These are phyloP conservation scores for Meloidogyne hapla DNA, from an alignment of 1,140 invertebrate species.

Conservation along the genomic window DNA sequence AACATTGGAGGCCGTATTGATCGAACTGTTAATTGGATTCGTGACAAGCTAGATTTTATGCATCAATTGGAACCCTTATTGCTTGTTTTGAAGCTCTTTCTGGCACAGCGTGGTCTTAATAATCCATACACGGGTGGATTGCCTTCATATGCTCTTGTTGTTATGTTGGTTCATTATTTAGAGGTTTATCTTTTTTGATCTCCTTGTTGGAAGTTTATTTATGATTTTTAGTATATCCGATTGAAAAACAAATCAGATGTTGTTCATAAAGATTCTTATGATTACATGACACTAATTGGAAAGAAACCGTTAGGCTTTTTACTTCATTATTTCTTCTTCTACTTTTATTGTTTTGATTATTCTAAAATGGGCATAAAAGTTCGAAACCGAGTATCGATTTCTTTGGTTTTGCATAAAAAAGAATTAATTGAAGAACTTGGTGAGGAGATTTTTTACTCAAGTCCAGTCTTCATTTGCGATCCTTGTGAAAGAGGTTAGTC, in stretches of 20 bases:
- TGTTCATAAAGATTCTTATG: neutral
- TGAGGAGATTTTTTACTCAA: conserved; percentile 13
- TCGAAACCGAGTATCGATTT: neutral
- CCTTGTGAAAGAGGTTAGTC: conserved; percentile 17
- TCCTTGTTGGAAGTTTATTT: neutral
- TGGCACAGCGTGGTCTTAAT: conserved; percentile 87
- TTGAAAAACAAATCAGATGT: conserved; percentile 7
- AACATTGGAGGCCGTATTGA: conserved; percentile 22
- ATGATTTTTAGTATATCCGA: conserved; percentile 13
- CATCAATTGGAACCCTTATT: conserved; percentile 28
- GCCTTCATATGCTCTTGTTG: conserved; percentile 94
- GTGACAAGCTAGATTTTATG: conserved; percentile 17
- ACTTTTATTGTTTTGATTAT: conserved; percentile 26
- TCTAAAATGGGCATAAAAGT: conserved; percentile 20
- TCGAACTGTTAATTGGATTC: conserved; percentile 33
- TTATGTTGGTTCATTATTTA: conserved; percentile 96
- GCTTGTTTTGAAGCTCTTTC: conserved; percentile 45
- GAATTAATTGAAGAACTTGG: conserved; percentile 17
- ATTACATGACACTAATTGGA: neutral
- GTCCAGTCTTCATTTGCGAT: conserved; percentile 26
- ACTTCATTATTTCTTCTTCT: conserved; percentile 34
- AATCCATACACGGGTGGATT: conserved; percentile 98
- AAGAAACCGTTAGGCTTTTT: conserved; percentile 26
- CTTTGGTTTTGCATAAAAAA: conserved; percentile 4
- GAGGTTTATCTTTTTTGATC: conserved; percentile 70